phyloP scores from a whole-genome alignment of 2,113 vertebrate species.

The Piprites chloris region DNA sequence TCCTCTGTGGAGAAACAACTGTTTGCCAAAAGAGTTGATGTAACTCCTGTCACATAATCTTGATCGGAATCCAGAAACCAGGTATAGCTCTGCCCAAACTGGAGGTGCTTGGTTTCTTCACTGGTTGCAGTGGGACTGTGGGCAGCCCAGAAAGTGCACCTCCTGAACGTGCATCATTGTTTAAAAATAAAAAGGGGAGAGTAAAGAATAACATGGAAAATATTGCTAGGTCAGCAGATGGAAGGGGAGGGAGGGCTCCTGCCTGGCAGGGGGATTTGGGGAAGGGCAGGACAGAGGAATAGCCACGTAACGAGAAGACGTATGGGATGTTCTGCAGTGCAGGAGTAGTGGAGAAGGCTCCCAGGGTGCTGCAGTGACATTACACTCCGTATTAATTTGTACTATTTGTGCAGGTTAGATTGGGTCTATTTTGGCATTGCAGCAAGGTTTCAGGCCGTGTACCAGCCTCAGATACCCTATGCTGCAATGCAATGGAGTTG shows the following conservation, averaged over 20 bases:
- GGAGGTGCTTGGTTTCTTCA: not conserved
- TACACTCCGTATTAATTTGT: not conserved
- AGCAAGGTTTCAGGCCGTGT: not conserved
- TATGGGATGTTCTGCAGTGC: not conserved
- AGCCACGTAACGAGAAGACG: not conserved
- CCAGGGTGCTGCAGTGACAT: not conserved
- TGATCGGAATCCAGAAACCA: not conserved
- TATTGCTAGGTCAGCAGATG: constrained; percentile 5
- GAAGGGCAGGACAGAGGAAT: not conserved
- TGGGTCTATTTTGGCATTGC: not conserved
- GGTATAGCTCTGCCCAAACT: not conserved
- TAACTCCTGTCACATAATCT: not conserved
- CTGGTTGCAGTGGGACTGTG: fast-evolving
- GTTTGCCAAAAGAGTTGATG: not conserved
- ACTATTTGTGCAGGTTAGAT: not conserved
- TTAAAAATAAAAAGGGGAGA: constrained; percentile 41
- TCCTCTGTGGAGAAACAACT: not conserved
- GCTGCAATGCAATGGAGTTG: not conserved
- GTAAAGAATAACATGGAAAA: constrained; percentile 1
- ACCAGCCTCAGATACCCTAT: not conserved
- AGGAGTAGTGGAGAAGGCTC: not conserved
- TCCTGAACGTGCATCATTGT: not conserved
- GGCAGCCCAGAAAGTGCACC: not conserved
- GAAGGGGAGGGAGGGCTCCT: not conserved
- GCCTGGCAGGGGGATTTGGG: not conserved